These are phyloP conservation scores for Cordilura impudica DNA, from an alignment of 2,888 invertebrate genomes.

Conservation along the genomic window DNA sequence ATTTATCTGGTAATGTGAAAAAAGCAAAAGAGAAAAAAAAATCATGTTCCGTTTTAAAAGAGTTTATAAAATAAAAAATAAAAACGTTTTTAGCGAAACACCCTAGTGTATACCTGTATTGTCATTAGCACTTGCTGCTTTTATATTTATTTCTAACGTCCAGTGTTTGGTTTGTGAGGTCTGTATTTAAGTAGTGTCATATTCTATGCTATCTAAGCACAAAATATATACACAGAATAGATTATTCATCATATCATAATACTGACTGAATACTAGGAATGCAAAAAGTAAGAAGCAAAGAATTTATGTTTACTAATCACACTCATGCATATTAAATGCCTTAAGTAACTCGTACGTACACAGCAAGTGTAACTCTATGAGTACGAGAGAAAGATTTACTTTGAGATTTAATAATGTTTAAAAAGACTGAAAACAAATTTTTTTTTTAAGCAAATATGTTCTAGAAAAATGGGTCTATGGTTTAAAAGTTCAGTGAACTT, in stretches of 20 bases:
- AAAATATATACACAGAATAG: not conserved
- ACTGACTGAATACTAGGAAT: not conserved
- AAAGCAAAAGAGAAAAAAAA: no score
- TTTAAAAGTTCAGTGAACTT: not conserved
- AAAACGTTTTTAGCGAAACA: no score
- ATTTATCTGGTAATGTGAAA: no score
- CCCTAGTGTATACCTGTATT: no score
- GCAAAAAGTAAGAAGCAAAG: not conserved
- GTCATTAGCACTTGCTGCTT: no score
- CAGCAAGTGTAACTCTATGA: not conserved
- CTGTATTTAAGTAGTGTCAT: slow-evolving; percentile 38
- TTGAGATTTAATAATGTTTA: not conserved
- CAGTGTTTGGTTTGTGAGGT: no score
- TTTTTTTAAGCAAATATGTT: not conserved
- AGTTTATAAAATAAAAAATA: no score
- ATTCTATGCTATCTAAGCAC: slow-evolving; percentile 54
- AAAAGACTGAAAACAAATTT: not conserved
- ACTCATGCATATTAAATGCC: not conserved
- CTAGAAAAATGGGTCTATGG: not conserved
- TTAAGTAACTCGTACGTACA: no score
- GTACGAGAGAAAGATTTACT: not conserved
- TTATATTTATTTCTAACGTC: no score
- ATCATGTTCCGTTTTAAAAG: no score
- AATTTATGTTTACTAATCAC: no score
- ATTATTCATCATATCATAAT: not conserved